Percentiles rank a stretch among this genome's conserved stretches.
These are phyloP conservation scores for Oryzias javanicus DNA, from an alignment of 2,113 vertebrate genomes.

Conservation along the genomic window DNA sequence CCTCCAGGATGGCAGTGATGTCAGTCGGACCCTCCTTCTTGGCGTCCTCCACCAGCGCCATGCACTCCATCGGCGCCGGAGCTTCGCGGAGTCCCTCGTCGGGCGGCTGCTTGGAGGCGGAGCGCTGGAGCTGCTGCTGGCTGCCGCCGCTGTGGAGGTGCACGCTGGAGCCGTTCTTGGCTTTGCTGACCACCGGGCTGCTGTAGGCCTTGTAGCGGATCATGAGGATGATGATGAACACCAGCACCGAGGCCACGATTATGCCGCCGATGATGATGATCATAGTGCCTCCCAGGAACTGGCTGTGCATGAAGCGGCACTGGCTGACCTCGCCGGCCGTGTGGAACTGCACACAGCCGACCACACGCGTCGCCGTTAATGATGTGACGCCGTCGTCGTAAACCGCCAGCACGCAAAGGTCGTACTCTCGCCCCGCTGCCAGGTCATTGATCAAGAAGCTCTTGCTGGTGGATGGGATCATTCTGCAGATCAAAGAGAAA, in stretches of 20 bases:
- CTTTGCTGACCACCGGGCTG: constrained; percentile 74
- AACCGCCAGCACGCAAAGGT: constrained; percentile 90
- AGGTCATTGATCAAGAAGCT: constrained; percentile 90
- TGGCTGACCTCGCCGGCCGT: constrained; percentile 81
- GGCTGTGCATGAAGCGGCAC: constrained; percentile 86
- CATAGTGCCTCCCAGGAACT: constrained; percentile 93
- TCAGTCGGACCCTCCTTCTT: constrained; percentile 53
- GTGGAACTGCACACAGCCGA: constrained; percentile 89
- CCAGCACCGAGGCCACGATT: constrained; percentile 92
- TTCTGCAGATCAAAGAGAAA: constrained; percentile 73
- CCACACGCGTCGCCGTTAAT: constrained; percentile 84
- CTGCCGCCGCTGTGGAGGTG: constrained; percentile 87
- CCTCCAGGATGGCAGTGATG: constrained; percentile 67
- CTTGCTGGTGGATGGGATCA: constrained; percentile 90
- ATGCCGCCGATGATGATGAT: constrained; percentile 95
- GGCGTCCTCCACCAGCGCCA: constrained; percentile 69
- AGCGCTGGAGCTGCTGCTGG: constrained; percentile 65
- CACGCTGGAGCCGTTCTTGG: constrained; percentile 78
- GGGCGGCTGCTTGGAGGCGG: constrained; percentile 68
- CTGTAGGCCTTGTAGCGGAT: constrained; percentile 92
- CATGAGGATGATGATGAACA: constrained; percentile 96
- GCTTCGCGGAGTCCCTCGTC: constrained; percentile 71
- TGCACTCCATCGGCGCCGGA: constrained; percentile 70
- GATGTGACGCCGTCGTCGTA: constrained; percentile 88
- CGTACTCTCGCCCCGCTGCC: constrained; percentile 87